Evolutionary conservation across 2,888 invertebrate genomes (phyloP), one percentile per base, ranked within the genome.

Genomic region (Metacarcinus magister): DNA sequence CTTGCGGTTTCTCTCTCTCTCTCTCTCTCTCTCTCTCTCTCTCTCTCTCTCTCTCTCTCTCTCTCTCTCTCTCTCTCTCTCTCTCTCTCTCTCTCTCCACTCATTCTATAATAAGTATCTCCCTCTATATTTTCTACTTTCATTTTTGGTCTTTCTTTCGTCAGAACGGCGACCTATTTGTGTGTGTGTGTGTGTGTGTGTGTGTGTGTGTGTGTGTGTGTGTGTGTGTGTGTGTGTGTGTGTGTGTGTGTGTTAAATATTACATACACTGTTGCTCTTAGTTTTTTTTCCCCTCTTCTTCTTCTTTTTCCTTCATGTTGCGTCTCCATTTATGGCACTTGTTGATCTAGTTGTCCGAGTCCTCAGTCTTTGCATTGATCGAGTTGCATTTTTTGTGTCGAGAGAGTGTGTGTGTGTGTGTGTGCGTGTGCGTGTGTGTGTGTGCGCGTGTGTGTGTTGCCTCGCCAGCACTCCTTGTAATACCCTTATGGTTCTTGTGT

Each of bases 201-300:
- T 46, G 92, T 90, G 75, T 75, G 75, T n/a, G 75, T n/a, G 75
- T n/a, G 28, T 75, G 75, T 28, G n/a, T 75, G 75, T 75, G 75
- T 75, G 75, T 75, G 75, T 75, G 75, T 75, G 75, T 75, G 75
- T 75, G 75, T 75, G 75, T 75, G 75, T 75, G 75, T 75, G 75
- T 75, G 75, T 75, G 75, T 75, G 75, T 75, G 32, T 82, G 28
- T 32, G 32, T 32, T 28, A 48, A 48, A 10, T 48, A 48, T 48
- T 10, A 48, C 48, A 48, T n/a, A n/a, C n/a, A n/a, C 48, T 48
- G 48, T 10, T 48, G 48, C n/a, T n/a, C n/a, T n/a, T n/a, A n/a
- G n/a, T n/a, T n/a, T 48, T 10, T 48, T 48, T 48, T 48, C 46
- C 46, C 4, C 10, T 4, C 10, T 54, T 54, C 16, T 54, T 54